Evolutionary conservation across 2,113 vertebrate genomes (phyloP), one percentile per base, ranked within the genome.

Genomic region (Corapipo altera): DNA sequence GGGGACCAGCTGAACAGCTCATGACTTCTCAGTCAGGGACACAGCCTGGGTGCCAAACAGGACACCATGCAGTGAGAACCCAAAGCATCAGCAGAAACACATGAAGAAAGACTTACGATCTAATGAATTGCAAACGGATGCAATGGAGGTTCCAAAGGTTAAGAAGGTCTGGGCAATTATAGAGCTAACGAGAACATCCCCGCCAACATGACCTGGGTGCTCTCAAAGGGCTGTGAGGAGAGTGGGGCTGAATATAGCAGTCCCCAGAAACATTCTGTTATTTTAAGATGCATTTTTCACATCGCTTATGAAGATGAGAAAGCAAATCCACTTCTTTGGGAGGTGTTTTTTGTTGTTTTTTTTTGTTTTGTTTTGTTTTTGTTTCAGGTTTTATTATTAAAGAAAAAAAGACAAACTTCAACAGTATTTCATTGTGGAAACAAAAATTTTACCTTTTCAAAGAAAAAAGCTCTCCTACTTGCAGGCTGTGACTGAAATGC

Each of bases 151-250:
- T 69, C 14, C 55, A 55, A 70, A 20, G 28, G 16, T 70, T 91
- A 46, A 64, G 48, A 55, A 77, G n/a, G n/a, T 20, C 20, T 59
- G 23, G 12, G 23, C 13, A 3, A 30, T 64, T 61, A 54, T 9
- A 59, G 74, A 59, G 28, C 32, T 22, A 77, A 88, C 7, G 78
- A 72, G 37, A 88, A n/a, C 10, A 69, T 49, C 15, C 9, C 26
- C 2, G 0, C 15, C 67, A 44, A 55, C 0, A 0, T 49, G 37
- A 65, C 20, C 23, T 61, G 5, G 7, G 19, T 71, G 24, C 80
- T 90, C 57, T 86, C 22, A 71, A 86, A 95, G 24, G 19, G 18
- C 15, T 84, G 6, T 23, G 19, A 67, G 48, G 61, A 78, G 30
- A 71, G 22, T 1, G 7, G 39, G 11, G 43, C 24, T 78, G 52